Evolutionary conservation across 2,888 invertebrate genomes (phyloP).

Genomic region (Watsonalla binaria): DNA sequence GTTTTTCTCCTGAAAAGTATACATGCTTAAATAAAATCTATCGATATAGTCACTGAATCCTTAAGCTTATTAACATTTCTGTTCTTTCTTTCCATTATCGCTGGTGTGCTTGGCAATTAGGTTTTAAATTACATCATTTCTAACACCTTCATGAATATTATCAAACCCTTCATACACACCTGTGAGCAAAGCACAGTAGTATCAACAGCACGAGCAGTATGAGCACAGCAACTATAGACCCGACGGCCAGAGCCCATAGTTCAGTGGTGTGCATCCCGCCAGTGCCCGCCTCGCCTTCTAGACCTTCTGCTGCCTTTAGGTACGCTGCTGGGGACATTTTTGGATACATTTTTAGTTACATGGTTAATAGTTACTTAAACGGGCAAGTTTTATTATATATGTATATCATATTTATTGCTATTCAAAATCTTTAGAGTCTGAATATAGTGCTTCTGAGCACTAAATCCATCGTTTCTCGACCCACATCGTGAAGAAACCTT

Average conservation of each 20-base stretch:
- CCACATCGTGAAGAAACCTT: too few species aligned
- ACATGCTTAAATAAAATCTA: background rate
- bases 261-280: constrained; percentile 56
- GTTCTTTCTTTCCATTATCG: background rate
- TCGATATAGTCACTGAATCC: too few species aligned
- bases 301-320: constrained; percentile 81
- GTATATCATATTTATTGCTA: too few species aligned
- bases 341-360: constrained; percentile 2
- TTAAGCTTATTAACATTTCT: background rate
- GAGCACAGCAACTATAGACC: constrained; percentile 79
- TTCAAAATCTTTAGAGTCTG: too few species aligned
- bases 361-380: too few species aligned
- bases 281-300: constrained; percentile 73
- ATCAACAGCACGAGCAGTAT: constrained; percentile 78
- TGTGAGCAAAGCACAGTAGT: constrained; percentile 66
- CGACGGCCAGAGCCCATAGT: constrained; percentile 82
- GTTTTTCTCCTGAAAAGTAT: constrained; percentile 56
- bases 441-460: too few species aligned
- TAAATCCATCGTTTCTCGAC: too few species aligned
- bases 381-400: too few species aligned
- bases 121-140: too few species aligned
- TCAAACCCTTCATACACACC: constrained; percentile 30
- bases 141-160: background rate
- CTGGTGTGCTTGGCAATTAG: too few species aligned
- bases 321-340: constrained; percentile 78